Evolutionary conservation across 2,797 vertebrate species (phyloP).

Genomic region (Lepilemur septentrionalis): DNA sequence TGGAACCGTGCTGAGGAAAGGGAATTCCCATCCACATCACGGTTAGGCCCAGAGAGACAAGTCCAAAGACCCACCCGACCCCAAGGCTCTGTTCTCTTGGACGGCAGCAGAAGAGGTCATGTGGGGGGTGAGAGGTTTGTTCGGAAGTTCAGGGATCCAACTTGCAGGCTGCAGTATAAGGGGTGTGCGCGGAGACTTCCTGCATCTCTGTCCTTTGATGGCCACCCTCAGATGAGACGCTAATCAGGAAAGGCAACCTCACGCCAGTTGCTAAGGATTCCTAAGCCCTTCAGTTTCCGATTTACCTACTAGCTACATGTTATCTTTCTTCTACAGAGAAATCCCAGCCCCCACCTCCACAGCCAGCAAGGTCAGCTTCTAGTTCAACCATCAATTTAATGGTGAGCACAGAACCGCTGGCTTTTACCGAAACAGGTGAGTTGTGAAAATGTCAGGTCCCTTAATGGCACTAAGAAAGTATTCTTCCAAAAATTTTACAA

Average conservation of each 20-base stretch:
- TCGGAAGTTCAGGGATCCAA: too few species aligned
- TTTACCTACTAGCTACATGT: background rate
- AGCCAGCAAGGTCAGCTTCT: slow-evolving; percentile 41
- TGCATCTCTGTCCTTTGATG: fast-evolving
- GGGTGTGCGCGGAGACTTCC: fast-evolving
- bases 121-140: background rate
- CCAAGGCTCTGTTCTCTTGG: fast-evolving
- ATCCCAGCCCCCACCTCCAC: background rate
- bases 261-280: background rate
- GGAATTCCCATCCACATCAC: background rate
- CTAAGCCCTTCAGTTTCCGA: background rate
- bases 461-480: fast-evolving
- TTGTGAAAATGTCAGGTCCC: fast-evolving
- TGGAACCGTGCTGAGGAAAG: background rate
- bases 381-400: slow-evolving; percentile 76
- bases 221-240: fast-evolving
- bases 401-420: slow-evolving; percentile 85
- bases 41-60: too few species aligned
- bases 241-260: background rate
- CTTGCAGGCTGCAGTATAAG: fast-evolving
- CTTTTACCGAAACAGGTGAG: slow-evolving; percentile 89
- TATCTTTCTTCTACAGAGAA: slow-evolving; percentile 74
- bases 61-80: background rate
- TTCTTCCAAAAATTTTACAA: too few species aligned
- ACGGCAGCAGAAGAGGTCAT: fast-evolving